Percentiles rank a stretch among this genome's conserved stretches.
These are phyloP conservation scores for Microctenopoma steveboyesi DNA, from an alignment of 2,797 vertebrate genomes.

Conservation along the genomic window DNA sequence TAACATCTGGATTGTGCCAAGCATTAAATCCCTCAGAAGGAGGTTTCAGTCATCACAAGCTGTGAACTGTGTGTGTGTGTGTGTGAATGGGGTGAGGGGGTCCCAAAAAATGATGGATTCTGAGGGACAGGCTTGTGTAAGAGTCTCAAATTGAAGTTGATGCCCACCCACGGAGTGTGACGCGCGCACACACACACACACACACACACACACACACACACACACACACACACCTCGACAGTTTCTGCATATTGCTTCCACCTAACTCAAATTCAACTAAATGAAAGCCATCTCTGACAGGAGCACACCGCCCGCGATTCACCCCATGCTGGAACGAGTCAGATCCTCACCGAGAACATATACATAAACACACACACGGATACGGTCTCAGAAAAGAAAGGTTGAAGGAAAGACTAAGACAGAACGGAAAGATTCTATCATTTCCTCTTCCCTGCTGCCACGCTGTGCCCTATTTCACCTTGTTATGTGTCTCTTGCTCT, in stretches of 20 bases:
- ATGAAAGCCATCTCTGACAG: constrained; percentile 58
- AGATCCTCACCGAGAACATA: constrained; percentile 33
- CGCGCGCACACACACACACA: not conserved
- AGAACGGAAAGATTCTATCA: constrained; percentile 29
- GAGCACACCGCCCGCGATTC: constrained; percentile 33
- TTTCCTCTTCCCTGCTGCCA: constrained; percentile 47
- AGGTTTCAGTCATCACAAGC: constrained; percentile 9
- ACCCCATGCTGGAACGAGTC: constrained; percentile 34
- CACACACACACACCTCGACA: constrained; percentile 11
- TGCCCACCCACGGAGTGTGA: constrained; percentile 48
- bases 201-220: not conserved
- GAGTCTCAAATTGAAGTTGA: constrained; percentile 55
- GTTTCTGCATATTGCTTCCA: constrained; percentile 38
- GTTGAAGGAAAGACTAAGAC: constrained; percentile 57
- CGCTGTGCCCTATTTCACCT: constrained; percentile 52
- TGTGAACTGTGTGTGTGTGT: constrained; percentile 3
- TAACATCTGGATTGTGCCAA: constrained; percentile 23
- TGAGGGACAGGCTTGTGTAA: constrained; percentile 24
- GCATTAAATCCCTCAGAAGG: constrained; percentile 8
- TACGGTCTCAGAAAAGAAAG: constrained; percentile 21
- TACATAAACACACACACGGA: constrained; percentile 22
- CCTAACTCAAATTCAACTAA: constrained; percentile 36
- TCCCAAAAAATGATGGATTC: constrained; percentile 8
- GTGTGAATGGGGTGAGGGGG: not conserved
- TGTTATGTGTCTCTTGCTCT: constrained; percentile 57